These are phyloP conservation scores for Novumbra hubbsi DNA, from an alignment of 2,797 vertebrate species.

Conservation along the genomic window DNA sequence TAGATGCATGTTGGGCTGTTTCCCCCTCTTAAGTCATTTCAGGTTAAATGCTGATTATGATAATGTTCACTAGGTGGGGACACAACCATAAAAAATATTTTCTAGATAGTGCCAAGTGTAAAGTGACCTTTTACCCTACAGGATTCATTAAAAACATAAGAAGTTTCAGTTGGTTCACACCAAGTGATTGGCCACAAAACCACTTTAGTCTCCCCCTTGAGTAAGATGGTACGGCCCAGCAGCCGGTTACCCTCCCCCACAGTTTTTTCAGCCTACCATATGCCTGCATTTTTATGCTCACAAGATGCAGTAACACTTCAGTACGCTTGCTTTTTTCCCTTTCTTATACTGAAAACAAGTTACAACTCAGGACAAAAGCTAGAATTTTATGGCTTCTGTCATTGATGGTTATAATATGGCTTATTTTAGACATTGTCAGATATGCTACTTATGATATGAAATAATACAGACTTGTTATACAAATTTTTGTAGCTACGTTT, in stretches of 20 bases:
- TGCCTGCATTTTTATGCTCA: conserved; percentile 39
- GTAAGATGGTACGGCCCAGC: conserved; percentile 40
- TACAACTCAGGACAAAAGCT: conserved; percentile 40
- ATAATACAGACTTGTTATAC: not conserved
- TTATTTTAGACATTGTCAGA: not conserved
- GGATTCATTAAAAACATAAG: not conserved
- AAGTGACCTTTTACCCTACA: not conserved
- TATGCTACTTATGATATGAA: not conserved
- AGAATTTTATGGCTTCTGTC: conserved; percentile 24
- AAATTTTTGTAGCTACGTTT: not conserved
- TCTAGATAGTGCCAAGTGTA: not conserved
- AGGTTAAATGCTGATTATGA: not conserved
- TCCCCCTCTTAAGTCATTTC: not conserved
- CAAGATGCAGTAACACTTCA: conserved; percentile 54
- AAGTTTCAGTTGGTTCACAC: not conserved
- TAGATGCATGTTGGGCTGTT: not conserved
- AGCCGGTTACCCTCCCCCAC: conserved; percentile 57
- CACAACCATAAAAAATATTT: not conserved
- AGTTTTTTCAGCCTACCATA: conserved; percentile 11
- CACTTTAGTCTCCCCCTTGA: conserved; percentile 24
- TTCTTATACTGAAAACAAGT: conserved; percentile 34
- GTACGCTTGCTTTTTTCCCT: conserved; percentile 33
- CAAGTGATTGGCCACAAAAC: conserved; percentile 2
- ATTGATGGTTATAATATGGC: not conserved
- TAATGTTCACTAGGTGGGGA: not conserved